Evolutionary conservation across 1,140 invertebrate genomes (phyloP).

Genomic region (Oppia nitens): DNA sequence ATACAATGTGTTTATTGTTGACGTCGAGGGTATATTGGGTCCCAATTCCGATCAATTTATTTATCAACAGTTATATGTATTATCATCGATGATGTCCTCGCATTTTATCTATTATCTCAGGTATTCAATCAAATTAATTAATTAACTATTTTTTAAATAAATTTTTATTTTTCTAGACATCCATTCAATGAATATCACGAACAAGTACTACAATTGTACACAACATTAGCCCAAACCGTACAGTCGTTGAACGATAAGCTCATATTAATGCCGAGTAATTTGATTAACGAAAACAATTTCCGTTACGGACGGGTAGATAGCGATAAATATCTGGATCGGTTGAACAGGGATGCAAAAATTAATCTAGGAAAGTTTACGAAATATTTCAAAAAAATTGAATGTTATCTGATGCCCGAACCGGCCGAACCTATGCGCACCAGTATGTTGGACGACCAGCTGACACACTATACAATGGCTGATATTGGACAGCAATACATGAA

Average conservation of each 20-base stretch:
- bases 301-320: neutral
- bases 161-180: too few relatives aligned
- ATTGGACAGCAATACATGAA: neutral
- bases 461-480: neutral
- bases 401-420: neutral
- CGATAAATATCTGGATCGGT: neutral
- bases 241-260: neutral
- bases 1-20: neutral
- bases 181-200: neutral
- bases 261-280: neutral
- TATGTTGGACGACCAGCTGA: neutral
- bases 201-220: neutral
- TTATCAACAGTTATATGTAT: neutral
- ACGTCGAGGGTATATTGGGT: neutral
- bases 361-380: neutral
- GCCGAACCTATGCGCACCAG: neutral
- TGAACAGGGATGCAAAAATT: neutral
- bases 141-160: too few relatives aligned
- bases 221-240: neutral
- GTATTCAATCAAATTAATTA: too few relatives aligned
- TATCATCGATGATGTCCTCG: neutral
- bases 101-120: neutral
- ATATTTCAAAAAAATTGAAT: neutral
- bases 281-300: neutral
- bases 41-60: neutral